These are phyloP conservation scores for Oenanthe oenanthe DNA, from an alignment of 2,113 vertebrate genomes.

Conservation along the genomic window DNA sequence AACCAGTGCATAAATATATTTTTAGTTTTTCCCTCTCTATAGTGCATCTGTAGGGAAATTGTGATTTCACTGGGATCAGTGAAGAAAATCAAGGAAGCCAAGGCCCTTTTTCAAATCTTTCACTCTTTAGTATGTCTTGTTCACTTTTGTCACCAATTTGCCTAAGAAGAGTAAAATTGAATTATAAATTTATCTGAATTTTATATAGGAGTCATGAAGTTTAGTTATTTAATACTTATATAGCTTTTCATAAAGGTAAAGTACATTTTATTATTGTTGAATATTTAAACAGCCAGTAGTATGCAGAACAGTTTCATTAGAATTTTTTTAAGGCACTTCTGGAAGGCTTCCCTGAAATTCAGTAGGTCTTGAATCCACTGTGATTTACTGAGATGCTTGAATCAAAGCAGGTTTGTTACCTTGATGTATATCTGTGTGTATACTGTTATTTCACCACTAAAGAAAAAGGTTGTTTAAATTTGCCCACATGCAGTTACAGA, in stretches of 20 bases:
- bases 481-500: neutral
- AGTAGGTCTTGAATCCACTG: neutral
- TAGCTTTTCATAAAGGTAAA: neutral
- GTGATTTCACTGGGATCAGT: neutral
- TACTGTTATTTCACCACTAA: neutral
- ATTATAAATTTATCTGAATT: neutral
- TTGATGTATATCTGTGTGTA: neutral
- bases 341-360: neutral
- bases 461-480: neutral
- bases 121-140: neutral
- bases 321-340: neutral
- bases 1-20: neutral
- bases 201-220: neutral
- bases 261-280: neutral
- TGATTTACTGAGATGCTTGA: neutral
- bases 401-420: neutral
- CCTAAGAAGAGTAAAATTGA: neutral
- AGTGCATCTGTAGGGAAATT: neutral
- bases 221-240: neutral
- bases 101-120: neutral
- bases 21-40: neutral
- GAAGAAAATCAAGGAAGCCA: neutral
- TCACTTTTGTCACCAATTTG: neutral
- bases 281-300: neutral
- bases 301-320: neutral